phyloP scores from a whole-genome alignment of 2,113 vertebrate species.

The Semicossyphus pulcher region DNA sequence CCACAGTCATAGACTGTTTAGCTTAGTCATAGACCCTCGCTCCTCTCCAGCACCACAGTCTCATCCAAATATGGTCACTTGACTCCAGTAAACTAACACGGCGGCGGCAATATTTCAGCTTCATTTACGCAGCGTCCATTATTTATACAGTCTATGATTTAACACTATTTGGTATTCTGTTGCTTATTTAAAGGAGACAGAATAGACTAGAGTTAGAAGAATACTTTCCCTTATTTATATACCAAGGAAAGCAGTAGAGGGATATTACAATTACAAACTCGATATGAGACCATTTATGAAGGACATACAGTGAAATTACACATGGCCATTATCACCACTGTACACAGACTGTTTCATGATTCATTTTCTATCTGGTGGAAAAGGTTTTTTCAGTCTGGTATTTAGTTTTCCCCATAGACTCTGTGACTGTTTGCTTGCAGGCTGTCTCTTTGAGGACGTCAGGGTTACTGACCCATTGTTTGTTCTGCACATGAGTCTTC shows the following conservation, averaged over 20 bases:
- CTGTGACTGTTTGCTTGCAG: conserved; percentile 22
- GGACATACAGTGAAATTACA: not conserved
- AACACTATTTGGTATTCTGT: not conserved
- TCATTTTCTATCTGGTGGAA: not conserved
- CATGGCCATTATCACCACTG: not conserved
- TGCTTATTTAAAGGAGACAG: not conserved
- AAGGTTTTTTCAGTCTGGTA: conserved; percentile 11
- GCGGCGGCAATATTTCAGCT: no score
- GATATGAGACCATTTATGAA: not conserved
- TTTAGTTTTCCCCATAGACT: not conserved
- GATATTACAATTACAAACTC: not conserved
- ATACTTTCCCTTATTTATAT: not conserved
- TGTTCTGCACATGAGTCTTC: conserved; percentile 25
- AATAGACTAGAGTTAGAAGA: not conserved
- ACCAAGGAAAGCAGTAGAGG: not conserved
- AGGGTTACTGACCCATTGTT: conserved; percentile 32
- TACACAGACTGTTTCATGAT: not conserved
- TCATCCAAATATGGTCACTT: no score
- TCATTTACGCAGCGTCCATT: not conserved
- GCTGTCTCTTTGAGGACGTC: conserved; percentile 15
- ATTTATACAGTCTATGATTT: not conserved
- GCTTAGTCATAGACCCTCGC: no score
- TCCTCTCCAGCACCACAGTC: no score
- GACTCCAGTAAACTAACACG: no score
- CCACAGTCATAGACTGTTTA: no score